phyloP scores from a whole-genome alignment of 1,140 invertebrate species.

The Probaryconus sp. region DNA sequence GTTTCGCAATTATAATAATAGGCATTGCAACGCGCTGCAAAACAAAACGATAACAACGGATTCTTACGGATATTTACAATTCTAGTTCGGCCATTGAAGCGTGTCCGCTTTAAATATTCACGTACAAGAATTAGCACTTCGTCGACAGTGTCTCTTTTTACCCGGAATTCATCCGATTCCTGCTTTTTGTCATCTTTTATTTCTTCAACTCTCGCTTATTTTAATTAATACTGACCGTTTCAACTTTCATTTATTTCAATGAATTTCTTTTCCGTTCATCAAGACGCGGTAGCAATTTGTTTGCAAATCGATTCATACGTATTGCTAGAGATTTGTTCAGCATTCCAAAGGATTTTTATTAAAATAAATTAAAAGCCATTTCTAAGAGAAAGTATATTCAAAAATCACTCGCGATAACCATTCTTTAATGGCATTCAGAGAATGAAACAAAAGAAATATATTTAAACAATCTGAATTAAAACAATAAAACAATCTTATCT shows the following conservation, averaged over 20 bases:
- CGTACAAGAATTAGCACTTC: slow-evolving; percentile 52
- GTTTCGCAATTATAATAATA: neutral
- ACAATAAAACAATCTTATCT: no score
- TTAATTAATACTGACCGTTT: slow-evolving; percentile 23
- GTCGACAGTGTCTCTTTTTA: slow-evolving; percentile 31
- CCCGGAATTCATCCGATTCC: slow-evolving; percentile 32
- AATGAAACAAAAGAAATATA: no score
- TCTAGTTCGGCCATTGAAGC: slow-evolving; percentile 25
- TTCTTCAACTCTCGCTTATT: slow-evolving; percentile 32
- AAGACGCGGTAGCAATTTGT: neutral
- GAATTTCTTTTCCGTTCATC: slow-evolving; percentile 28
- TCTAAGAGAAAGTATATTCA: no score
- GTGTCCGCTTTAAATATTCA: slow-evolving; percentile 43
- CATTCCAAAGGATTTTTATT: no score
- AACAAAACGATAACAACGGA: slow-evolving; percentile 6
- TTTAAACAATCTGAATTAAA: no score
- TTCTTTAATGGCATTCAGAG: no score
- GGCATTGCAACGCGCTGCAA: slow-evolving; percentile 13
- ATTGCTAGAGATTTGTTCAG: no score
- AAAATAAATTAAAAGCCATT: no score
- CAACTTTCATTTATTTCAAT: slow-evolving; percentile 33
- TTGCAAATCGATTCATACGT: neutral
- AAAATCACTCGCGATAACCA: no score
- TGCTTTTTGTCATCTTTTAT: slow-evolving; percentile 7
- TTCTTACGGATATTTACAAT: slow-evolving; percentile 24